Evolutionary conservation across 2,888 invertebrate genomes (phyloP).

Genomic region (Helobdella robusta): DNA sequence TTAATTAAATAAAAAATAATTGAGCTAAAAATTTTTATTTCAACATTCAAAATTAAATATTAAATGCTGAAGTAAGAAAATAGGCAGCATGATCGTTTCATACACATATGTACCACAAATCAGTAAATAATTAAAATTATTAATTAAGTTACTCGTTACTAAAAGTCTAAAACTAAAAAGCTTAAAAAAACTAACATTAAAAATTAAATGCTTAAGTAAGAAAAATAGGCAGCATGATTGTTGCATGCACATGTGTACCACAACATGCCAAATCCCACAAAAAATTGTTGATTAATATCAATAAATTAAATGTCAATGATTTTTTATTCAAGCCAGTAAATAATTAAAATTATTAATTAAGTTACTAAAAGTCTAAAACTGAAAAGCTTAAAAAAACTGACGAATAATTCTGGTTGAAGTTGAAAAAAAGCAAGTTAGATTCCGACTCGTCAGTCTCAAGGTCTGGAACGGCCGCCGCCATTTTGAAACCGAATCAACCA

Average conservation of each 20-base stretch:
- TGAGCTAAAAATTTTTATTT: no score
- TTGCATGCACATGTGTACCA: no score
- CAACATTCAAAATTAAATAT: no score
- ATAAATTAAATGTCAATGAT: neutral
- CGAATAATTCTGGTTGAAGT: constrained; percentile 96
- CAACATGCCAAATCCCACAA: no score
- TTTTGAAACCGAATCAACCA: no score
- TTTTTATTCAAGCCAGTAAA: neutral
- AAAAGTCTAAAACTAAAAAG: neutral
- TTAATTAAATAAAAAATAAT: no score
- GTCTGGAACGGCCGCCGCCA: constrained; percentile 71
- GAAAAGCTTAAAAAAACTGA: constrained; percentile 58
- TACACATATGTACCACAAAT: no score
- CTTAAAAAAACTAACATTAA: constrained; percentile 57
- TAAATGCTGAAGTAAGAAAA: no score
- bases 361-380: neutral
- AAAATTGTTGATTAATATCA: no score
- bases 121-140: neutral
- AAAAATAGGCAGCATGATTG: no score
- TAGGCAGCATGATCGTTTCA: no score
- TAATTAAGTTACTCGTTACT: neutral
- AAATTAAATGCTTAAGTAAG: no score
- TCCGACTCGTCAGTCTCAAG: constrained; percentile 61
- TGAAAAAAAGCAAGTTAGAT: constrained; percentile 75
- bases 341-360: neutral